Evolutionary conservation across 2,113 vertebrate genomes (phyloP).

Genomic region (Perca fluviatilis): DNA sequence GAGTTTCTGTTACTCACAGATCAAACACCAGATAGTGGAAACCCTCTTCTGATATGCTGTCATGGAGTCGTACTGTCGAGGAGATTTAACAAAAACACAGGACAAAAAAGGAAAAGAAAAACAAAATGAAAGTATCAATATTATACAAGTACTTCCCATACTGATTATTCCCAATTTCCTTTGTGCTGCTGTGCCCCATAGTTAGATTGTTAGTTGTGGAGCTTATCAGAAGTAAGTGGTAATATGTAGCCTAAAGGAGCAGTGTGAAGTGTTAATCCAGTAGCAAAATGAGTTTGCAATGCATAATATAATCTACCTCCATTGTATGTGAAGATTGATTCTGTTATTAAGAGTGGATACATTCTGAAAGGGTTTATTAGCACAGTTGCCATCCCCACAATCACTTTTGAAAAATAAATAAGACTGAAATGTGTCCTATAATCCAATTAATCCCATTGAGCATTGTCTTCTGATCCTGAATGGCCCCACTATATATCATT

Average conservation of each 20-base stretch:
- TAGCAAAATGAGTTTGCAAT: not conserved
- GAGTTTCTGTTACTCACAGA: conserved; percentile 72
- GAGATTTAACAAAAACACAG: conserved; percentile 18
- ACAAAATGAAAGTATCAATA: conserved; percentile 13
- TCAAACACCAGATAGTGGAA: conserved; percentile 85
- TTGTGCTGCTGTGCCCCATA: not conserved
- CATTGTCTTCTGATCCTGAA: too few species aligned
- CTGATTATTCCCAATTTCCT: not conserved
- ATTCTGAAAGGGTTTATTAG: not conserved
- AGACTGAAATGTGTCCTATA: not conserved
- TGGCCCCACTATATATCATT: too few species aligned
- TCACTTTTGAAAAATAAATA: not conserved
- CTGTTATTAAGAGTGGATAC: not conserved
- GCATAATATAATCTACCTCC: conserved; percentile 2
- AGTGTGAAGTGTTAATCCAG: not conserved
- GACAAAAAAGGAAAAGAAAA: conserved; percentile 13
- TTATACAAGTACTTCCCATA: not conserved
- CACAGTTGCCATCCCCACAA: not conserved
- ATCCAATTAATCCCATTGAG: not conserved
- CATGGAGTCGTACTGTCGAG: conserved; percentile 79
- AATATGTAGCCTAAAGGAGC: not conserved
- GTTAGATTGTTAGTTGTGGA: not conserved
- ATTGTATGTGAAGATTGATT: not conserved
- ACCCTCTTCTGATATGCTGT: conserved; percentile 84
- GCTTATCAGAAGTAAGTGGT: not conserved